Evolutionary conservation across 2,888 invertebrate species (phyloP).

Genomic region (Myopa tessellatipennis): DNA sequence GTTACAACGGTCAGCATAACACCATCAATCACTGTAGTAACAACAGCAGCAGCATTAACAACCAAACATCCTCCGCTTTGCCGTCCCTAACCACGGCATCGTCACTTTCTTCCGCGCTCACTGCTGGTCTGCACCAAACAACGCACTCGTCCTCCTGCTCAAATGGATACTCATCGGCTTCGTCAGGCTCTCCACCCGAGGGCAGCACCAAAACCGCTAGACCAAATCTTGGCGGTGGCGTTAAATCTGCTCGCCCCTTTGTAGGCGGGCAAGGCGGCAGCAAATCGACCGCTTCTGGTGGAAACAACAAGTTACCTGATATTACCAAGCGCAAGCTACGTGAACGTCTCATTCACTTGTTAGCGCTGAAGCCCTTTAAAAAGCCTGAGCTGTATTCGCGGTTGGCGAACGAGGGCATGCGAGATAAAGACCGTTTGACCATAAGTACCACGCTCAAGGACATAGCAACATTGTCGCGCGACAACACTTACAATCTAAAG

Average conservation of each 20-base stretch:
- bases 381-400: constrained; percentile 89
- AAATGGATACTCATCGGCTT: constrained; percentile 56
- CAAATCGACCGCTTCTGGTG: constrained; percentile 39
- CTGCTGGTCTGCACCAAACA: constrained; percentile 55
- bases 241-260: constrained; percentile 36
- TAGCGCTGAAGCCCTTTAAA: constrained; percentile 93
- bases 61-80: constrained; percentile 37
- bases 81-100: constrained; percentile 51
- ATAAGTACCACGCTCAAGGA: constrained; percentile 83
- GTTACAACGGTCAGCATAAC: constrained; percentile 36
- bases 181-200: constrained; percentile 46
- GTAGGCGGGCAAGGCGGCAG: constrained; percentile 37
- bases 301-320: constrained; percentile 57
- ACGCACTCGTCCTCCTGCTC: constrained; percentile 39
- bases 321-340: constrained; percentile 72
- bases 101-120: constrained; percentile 62
- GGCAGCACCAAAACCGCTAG: constrained; percentile 45
- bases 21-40: constrained; percentile 50
- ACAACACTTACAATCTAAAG: constrained; percentile 89
- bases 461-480: constrained; percentile 80
- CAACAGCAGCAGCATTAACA: constrained; percentile 46
- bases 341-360: constrained; percentile 93
- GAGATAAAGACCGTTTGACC: constrained; percentile 82
- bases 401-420: constrained; percentile 86
- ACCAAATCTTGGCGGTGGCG: constrained; percentile 38